A percentile compares a stretch with the other conserved stretches of the same genome.
Conservation (phyloP, 2,113 vertebrate species). For the Cromileptes altivelis region DNA sequence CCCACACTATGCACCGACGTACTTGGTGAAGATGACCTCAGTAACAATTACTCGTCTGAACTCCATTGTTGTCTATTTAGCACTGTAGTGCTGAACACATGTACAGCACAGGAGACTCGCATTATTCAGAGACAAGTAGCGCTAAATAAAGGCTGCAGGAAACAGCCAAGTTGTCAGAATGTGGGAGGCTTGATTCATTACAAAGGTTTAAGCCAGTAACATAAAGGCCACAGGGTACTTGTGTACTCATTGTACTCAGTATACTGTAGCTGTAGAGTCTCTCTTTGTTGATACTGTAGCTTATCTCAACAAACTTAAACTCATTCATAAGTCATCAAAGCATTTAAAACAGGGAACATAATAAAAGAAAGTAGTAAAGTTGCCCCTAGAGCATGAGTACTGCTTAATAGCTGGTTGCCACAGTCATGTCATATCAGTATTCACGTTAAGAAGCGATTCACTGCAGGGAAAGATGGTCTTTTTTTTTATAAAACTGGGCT, state of each 20-base stretch:
- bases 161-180: neutral
- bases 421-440: neutral
- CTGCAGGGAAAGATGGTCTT: too few relatives aligned
- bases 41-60: neutral
- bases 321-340: neutral
- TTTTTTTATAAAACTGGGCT: too few relatives aligned
- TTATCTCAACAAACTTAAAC: neutral
- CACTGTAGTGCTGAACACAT: neutral
- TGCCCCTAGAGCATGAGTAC: neutral
- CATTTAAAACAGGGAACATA: neutral
- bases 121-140: neutral
- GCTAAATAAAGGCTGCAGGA: conserved; percentile 5
- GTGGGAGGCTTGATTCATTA: conserved; percentile 43
- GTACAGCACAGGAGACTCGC: neutral
- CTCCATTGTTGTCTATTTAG: conserved; percentile 10
- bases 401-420: neutral
- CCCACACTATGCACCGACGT: conserved; percentile 33
- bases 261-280: neutral
- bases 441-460: too few relatives aligned
- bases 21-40: neutral
- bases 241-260: neutral
- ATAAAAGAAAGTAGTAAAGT: too few relatives aligned
- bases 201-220: neutral
- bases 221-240: neutral
- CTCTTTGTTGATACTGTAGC: neutral